Evolutionary conservation across 2,888 invertebrate species (phyloP).

Genomic region (Eupithecia centaureata): DNA sequence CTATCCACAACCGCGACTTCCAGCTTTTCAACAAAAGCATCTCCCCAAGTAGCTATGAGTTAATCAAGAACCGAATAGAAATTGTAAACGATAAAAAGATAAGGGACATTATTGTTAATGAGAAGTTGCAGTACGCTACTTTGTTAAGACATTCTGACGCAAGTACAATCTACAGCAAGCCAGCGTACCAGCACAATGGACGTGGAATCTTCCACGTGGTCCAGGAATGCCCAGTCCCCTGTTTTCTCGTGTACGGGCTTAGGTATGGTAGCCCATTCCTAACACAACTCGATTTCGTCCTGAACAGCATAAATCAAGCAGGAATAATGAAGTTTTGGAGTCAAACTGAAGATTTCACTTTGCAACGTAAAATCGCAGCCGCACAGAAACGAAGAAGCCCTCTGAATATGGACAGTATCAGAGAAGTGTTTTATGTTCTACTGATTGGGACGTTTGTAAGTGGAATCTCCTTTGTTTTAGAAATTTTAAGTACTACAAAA

Average conservation of each 20-base stretch:
- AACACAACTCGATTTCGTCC: conserved; percentile 71
- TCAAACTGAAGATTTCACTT: conserved; percentile 59
- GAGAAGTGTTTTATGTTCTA: conserved; percentile 75
- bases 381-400: conserved; percentile 58
- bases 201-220: conserved; percentile 78
- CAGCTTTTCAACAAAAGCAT: conserved; percentile 66
- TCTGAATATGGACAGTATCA: conserved; percentile 68
- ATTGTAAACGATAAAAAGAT: conserved; percentile 70
- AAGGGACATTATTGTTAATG: conserved; percentile 62
- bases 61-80: conserved; percentile 63
- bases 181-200: conserved; percentile 64
- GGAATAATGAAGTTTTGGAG: conserved; percentile 78
- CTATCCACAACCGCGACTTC: conserved; percentile 65
- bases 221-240: conserved; percentile 81
- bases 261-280: conserved; percentile 85
- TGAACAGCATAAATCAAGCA: conserved; percentile 75
- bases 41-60: conserved; percentile 47
- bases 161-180: conserved; percentile 58
- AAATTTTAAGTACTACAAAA: conserved; percentile 47
- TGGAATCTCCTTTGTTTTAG: conserved; percentile 58
- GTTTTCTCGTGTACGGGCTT: conserved; percentile 81
- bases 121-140: conserved; percentile 75
- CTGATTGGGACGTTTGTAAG: conserved; percentile 61
- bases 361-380: conserved; percentile 45
- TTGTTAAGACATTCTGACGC: conserved; percentile 77